phyloP scores from a whole-genome alignment of 2,888 invertebrate genomes.

The Lycophotia porphyrea region DNA sequence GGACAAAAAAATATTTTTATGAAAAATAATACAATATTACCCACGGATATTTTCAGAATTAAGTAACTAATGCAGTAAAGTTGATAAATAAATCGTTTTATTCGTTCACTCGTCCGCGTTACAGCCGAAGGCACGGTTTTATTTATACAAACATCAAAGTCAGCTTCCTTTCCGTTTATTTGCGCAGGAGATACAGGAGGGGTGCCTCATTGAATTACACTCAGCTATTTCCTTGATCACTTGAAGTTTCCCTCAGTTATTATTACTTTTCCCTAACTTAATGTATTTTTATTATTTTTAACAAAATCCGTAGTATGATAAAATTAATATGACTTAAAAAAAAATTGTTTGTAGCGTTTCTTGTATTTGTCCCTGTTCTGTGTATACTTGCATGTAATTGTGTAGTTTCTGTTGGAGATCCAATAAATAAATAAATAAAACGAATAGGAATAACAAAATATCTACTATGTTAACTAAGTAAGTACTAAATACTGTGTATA shows the following conservation, averaged over 20 bases:
- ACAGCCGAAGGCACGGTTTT: constrained; percentile 7
- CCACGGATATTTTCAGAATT: neutral
- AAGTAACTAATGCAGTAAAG: constrained; percentile 15
- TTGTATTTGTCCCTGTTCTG: too few species aligned
- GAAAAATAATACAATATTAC: neutral
- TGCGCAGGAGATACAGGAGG: constrained; percentile 6
- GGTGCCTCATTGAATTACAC: neutral
- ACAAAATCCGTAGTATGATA: neutral
- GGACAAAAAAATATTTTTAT: too few species aligned
- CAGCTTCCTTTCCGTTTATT: constrained; percentile 19
- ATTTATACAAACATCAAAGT: constrained; percentile 36
- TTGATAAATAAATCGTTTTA: constrained; percentile 31
- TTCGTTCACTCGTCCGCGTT: neutral
- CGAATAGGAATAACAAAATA: too few species aligned
- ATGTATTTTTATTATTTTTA: neutral
- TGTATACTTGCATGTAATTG: too few species aligned
- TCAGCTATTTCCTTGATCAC: constrained; percentile 3
- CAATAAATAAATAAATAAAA: too few species aligned
- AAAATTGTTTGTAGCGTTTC: neutral
- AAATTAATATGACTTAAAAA: neutral
- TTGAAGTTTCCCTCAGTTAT: neutral
- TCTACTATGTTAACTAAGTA: neutral
- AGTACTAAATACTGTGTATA: neutral
- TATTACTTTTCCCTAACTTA: neutral
- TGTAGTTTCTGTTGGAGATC: too few species aligned